Percentiles rank a stretch among this genome's conserved stretches.
Evolutionary conservation across 2,888 invertebrate genomes (phyloP).

Genomic region (Ashinkailepas kermadecensis): DNA sequence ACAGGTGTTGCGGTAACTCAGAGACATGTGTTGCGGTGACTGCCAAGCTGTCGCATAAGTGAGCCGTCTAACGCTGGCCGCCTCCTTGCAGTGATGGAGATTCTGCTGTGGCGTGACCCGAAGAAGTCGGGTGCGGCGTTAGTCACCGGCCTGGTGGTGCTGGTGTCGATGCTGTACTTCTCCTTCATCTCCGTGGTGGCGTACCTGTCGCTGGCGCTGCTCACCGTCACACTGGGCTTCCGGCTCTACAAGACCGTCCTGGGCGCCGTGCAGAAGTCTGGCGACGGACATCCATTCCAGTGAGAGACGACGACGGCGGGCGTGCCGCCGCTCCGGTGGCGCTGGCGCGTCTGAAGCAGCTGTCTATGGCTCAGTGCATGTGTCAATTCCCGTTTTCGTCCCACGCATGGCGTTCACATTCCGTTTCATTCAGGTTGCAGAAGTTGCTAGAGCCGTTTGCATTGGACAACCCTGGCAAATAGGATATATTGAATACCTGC

Average conservation of each 20-base stretch:
- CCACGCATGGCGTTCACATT: too few relatives aligned
- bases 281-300: slow-evolving; percentile 90
- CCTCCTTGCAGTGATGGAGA: slow-evolving; percentile 47
- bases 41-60: too few relatives aligned
- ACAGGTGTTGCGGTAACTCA: too few relatives aligned
- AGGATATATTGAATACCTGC: too few relatives aligned
- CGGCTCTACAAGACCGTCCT: slow-evolving; percentile 92
- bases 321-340: neutral
- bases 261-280: slow-evolving; percentile 87
- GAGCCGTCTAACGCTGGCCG: too few relatives aligned
- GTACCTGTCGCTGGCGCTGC: slow-evolving; percentile 76
- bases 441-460: too few relatives aligned
- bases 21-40: too few relatives aligned
- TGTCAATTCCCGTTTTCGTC: too few relatives aligned
- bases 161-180: slow-evolving; percentile 89
- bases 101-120: slow-evolving; percentile 96
- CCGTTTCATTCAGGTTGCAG: too few relatives aligned
- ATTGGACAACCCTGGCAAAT: too few relatives aligned
- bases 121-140: slow-evolving; percentile 72
- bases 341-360: too few relatives aligned
- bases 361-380: too few relatives aligned
- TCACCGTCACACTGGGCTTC: slow-evolving; percentile 83
- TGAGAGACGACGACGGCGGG: slow-evolving; percentile 18
- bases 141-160: slow-evolving; percentile 82
- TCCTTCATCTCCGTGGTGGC: slow-evolving; percentile 92